These are phyloP conservation scores for Neodiprion lecontei DNA, from an alignment of 1,140 invertebrate genomes.

Conservation along the genomic window DNA sequence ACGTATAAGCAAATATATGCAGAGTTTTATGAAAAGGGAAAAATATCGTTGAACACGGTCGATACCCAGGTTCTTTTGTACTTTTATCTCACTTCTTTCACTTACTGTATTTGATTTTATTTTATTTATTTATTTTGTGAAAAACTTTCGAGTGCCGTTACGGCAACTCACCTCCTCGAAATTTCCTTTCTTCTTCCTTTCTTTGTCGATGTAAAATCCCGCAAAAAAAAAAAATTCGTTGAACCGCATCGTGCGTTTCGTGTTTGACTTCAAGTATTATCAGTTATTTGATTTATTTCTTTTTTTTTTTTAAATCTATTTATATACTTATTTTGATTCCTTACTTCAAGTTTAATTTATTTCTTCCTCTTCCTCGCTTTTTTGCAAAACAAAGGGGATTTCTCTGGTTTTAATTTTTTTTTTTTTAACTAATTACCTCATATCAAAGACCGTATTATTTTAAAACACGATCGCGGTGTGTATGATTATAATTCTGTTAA, in stretches of 20 bases:
- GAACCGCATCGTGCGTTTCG: background rate
- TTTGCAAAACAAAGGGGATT: background rate
- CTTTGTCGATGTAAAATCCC: background rate
- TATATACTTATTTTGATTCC: background rate
- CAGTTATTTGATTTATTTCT: background rate
- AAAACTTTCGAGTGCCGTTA: too few species aligned
- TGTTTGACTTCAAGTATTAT: background rate
- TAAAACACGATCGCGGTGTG: too few species aligned
- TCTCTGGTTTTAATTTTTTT: too few species aligned
- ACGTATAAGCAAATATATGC: background rate
- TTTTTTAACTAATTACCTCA: too few species aligned
- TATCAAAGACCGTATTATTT: too few species aligned
- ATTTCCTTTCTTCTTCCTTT: background rate
- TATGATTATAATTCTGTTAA: too few species aligned
- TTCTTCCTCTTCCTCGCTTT: background rate
- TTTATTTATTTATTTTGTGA: too few species aligned
- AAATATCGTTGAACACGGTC: background rate
- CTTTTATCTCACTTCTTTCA: too few species aligned
- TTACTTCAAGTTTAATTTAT: conserved; percentile 20
- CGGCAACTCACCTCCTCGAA: too few species aligned
- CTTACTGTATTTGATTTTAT: too few species aligned
- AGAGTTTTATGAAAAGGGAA: background rate
- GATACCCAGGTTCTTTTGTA: background rate
- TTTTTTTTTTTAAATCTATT: background rate
- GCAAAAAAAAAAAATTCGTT: background rate